These are phyloP conservation scores for Rhabdophis nuchalis DNA, from an alignment of 2,797 vertebrate genomes.

Conservation along the genomic window DNA sequence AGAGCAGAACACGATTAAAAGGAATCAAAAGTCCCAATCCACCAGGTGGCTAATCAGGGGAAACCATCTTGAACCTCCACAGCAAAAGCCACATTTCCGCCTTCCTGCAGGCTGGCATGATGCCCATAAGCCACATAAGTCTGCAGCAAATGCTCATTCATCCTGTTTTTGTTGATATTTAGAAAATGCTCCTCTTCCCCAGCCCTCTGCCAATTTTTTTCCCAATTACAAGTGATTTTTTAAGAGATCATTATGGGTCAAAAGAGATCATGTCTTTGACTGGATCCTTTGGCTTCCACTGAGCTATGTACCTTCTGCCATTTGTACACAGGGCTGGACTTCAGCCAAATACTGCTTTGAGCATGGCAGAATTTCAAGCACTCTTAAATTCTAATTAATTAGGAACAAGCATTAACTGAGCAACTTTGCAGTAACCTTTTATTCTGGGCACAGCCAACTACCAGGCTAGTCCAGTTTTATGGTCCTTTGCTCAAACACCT, in stretches of 20 bases:
- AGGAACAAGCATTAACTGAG: conserved; percentile 63
- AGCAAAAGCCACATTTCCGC: conserved; percentile 10
- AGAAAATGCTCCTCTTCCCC: conserved; percentile 50
- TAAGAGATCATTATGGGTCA: conserved; percentile 41
- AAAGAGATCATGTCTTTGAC: conserved; percentile 49
- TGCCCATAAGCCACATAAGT: conserved; percentile 36
- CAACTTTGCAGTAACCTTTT: conserved; percentile 38
- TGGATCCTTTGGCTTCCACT: conserved; percentile 38
- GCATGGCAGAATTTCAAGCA: conserved; percentile 63
- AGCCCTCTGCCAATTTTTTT: conserved; percentile 59
- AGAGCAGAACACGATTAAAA: background rate
- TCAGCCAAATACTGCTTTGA: conserved; percentile 56
- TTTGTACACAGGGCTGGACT: conserved; percentile 45
- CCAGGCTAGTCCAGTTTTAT: conserved; percentile 48
- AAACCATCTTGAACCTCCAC: conserved; percentile 7
- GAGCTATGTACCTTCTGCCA: conserved; percentile 52
- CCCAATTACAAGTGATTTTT: conserved; percentile 61
- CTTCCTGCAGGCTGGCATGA: conserved; percentile 29
- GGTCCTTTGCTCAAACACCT: conserved; percentile 32
- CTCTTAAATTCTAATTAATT: conserved; percentile 64
- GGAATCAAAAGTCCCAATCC: background rate
- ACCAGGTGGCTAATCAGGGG: conserved; percentile 3
- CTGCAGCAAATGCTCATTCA: conserved; percentile 48
- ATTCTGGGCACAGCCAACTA: conserved; percentile 44
- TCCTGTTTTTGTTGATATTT: conserved; percentile 53